Evolutionary conservation across 1,140 invertebrate species (phyloP).

Genomic region (Atopsyche davidsoni): DNA sequence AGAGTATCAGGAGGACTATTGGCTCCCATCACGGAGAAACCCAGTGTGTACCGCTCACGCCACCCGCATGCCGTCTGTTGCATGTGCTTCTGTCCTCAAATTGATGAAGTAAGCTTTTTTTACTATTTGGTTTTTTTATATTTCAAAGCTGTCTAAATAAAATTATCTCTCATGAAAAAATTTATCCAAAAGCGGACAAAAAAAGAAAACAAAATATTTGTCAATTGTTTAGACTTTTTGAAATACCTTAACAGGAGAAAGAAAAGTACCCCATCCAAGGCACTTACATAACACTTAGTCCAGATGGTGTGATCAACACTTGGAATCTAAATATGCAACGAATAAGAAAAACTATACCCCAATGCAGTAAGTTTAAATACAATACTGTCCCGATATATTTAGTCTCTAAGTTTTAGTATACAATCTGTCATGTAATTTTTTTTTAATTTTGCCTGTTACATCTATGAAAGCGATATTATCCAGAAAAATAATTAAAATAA

Average conservation of each 20-base stretch:
- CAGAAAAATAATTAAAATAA: too few species aligned
- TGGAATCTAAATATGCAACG: slow-evolving; percentile 61
- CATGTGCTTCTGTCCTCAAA: slow-evolving; percentile 54
- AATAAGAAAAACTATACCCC: slow-evolving; percentile 51
- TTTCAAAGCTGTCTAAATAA: slow-evolving; percentile 24
- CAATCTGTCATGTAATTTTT: too few species aligned
- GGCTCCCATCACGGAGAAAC: slow-evolving; percentile 51
- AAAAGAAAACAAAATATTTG: background rate
- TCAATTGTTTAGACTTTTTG: slow-evolving; percentile 18
- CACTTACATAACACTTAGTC: slow-evolving; percentile 58
- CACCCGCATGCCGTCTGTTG: slow-evolving; percentile 56
- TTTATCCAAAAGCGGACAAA: slow-evolving; percentile 21
- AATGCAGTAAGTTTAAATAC: slow-evolving; percentile 47
- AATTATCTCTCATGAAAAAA: slow-evolving; percentile 1
- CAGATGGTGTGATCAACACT: slow-evolving; percentile 63
- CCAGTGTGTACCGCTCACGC: slow-evolving; percentile 51
- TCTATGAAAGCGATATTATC: too few species aligned
- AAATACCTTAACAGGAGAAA: slow-evolving; percentile 40
- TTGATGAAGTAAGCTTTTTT: slow-evolving; percentile 40
- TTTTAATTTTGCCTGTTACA: too few species aligned
- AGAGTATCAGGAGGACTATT: slow-evolving; percentile 47
- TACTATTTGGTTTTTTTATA: slow-evolving; percentile 14
- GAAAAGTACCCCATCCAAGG: slow-evolving; percentile 51
- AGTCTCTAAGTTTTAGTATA: too few species aligned
- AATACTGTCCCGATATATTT: background rate